These are phyloP conservation scores for Maconellicoccus hirsutus DNA, from an alignment of 1,140 invertebrate genomes.

Conservation along the genomic window DNA sequence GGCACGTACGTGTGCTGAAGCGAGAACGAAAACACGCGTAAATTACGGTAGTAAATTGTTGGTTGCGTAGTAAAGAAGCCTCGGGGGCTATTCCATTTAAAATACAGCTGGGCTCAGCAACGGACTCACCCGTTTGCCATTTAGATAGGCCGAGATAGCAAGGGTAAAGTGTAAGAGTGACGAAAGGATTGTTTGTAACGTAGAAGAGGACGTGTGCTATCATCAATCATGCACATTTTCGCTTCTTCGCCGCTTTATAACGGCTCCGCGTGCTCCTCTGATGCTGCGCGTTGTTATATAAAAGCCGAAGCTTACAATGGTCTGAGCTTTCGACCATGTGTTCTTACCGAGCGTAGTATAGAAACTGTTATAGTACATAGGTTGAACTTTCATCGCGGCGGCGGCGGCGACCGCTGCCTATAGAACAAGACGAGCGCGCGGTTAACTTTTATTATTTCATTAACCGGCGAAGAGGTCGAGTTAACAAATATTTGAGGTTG, in stretches of 20 bases:
- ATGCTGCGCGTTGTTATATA: no score
- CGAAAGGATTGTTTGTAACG: slow-evolving; percentile 8
- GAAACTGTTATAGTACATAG: background rate
- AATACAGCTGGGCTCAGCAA: background rate
- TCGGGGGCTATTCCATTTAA: background rate
- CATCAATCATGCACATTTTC: background rate
- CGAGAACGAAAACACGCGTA: no score
- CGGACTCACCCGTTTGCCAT: background rate
- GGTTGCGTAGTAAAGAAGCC: background rate
- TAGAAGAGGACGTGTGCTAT: background rate
- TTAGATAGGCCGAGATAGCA: background rate
- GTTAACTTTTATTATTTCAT: slow-evolving; percentile 5
- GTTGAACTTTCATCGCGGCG: background rate
- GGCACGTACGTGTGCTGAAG: no score
- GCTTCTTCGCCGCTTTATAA: background rate
- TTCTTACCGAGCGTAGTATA: background rate
- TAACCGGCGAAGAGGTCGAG: background rate
- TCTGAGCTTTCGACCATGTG: background rate
- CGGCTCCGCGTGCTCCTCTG: no score
- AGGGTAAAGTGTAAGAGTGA: background rate
- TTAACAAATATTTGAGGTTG: slow-evolving; percentile 5
- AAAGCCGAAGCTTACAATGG: background rate
- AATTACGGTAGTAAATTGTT: no score
- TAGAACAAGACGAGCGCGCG: background rate
- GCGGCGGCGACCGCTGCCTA: background rate